phyloP scores from a whole-genome alignment of 2,797 vertebrate genomes.

The Labeo calbasu region DNA sequence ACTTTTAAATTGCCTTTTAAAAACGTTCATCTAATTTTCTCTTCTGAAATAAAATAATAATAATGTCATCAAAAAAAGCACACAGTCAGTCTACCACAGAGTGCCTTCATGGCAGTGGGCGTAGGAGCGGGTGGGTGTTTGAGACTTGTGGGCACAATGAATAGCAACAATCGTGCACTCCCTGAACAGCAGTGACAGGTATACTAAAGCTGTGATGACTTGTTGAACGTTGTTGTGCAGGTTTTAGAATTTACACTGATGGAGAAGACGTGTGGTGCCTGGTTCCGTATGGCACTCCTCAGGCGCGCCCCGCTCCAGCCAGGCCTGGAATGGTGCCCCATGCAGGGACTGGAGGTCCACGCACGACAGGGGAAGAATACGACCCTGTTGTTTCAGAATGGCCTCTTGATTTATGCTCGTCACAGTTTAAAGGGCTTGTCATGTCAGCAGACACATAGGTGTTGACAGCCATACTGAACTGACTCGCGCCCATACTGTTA shows the following conservation, averaged over 20 bases:
- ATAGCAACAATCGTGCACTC: slow-evolving; percentile 44
- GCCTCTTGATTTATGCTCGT: slow-evolving; percentile 81
- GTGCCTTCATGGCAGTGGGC: slow-evolving; percentile 29
- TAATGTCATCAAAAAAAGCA: slow-evolving; percentile 26
- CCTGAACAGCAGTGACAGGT: slow-evolving; percentile 40
- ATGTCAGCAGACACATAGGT: slow-evolving; percentile 79
- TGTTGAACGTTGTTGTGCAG: slow-evolving; percentile 41
- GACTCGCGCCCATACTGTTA: slow-evolving; percentile 75
- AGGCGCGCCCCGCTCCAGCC: slow-evolving; percentile 52
- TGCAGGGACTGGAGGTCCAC: slow-evolving; percentile 73
- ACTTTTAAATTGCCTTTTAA: background rate
- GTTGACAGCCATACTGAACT: slow-evolving; percentile 80
- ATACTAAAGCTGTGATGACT: slow-evolving; percentile 38
- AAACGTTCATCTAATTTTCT: background rate
- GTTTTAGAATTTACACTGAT: slow-evolving; percentile 58
- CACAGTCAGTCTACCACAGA: background rate
- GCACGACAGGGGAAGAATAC: slow-evolving; percentile 76
- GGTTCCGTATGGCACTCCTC: slow-evolving; percentile 60
- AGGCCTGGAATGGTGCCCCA: slow-evolving; percentile 68
- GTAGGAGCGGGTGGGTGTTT: slow-evolving; percentile 30
- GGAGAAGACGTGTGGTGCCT: slow-evolving; percentile 54
- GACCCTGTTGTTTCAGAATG: slow-evolving; percentile 81
- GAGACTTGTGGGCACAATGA: slow-evolving; percentile 39
- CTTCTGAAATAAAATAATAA: slow-evolving; percentile 35
- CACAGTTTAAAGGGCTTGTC: slow-evolving; percentile 76